Conservation (phyloP, 2,113 vertebrate genomes). For the Propithecus coquereli region DNA sequence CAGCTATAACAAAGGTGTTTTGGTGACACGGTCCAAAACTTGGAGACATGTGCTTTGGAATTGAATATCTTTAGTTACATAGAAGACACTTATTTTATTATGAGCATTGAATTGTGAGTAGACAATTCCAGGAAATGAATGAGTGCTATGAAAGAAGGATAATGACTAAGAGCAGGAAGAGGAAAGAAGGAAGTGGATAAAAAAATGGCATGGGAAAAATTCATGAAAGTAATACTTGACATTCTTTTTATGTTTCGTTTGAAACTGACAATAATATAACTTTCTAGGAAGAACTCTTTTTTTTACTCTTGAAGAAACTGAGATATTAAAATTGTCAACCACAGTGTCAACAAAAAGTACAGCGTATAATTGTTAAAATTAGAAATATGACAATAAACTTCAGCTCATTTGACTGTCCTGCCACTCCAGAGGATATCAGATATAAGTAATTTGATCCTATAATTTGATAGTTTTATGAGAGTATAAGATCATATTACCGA, state of each 20-base stretch:
- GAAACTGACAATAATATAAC: neutral
- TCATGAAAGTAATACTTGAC: neutral
- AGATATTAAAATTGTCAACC: neutral
- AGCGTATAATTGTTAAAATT: constrained; percentile 18
- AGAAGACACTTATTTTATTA: neutral
- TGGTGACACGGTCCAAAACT: neutral
- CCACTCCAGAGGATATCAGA: neutral
- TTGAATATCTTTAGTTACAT: neutral
- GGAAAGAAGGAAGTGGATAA: neutral
- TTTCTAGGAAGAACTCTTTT: neutral
- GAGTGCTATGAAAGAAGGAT: neutral
- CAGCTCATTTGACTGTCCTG: neutral
- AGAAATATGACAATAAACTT: neutral
- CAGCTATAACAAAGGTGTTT: neutral
- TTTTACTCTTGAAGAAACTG: neutral
- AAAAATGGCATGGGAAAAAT: neutral
- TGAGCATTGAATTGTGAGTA: neutral
- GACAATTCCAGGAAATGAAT: neutral
- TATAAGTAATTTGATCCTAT: neutral
- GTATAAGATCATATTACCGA: neutral
- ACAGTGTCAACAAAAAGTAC: neutral
- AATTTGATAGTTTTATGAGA: neutral
- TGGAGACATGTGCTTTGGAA: neutral
- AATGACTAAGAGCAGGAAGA: neutral
- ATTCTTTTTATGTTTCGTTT: neutral